phyloP scores from a whole-genome alignment of 2,113 vertebrate genomes.

The Thunnus thynnus region DNA sequence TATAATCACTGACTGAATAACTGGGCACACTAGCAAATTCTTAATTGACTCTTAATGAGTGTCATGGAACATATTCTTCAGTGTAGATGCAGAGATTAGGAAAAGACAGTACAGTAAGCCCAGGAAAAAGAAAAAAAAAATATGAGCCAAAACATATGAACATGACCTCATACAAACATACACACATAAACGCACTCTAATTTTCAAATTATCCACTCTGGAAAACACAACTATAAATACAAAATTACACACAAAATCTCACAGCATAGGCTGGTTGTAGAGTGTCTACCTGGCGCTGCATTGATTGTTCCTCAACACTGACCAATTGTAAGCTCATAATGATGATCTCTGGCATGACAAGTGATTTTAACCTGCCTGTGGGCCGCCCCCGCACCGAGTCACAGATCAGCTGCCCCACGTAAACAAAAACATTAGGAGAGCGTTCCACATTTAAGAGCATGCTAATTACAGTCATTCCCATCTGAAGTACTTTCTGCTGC shows the following conservation, averaged over 20 bases:
- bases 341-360: constrained; percentile 87
- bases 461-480: constrained; percentile 88
- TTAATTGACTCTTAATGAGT: constrained; percentile 78
- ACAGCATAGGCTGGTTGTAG: constrained; percentile 62
- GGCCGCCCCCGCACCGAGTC: constrained; percentile 82
- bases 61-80: constrained; percentile 70
- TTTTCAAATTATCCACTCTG: constrained; percentile 76
- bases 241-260: constrained; percentile 65
- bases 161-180: constrained; percentile 49
- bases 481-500: constrained; percentile 87
- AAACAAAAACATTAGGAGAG: constrained; percentile 87
- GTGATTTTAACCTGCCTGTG: constrained; percentile 87
- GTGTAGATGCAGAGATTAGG: constrained; percentile 71
- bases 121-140: constrained; percentile 7
- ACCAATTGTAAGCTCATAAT: constrained; percentile 88
- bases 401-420: constrained; percentile 83
- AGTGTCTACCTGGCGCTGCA: constrained; percentile 75
- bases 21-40: constrained; percentile 72
- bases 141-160: constrained; percentile 40
- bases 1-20: constrained; percentile 79
- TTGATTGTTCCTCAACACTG: constrained; percentile 84
- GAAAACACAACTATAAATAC: constrained; percentile 67
- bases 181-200: constrained; percentile 55
- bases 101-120: constrained; percentile 16
- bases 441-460: constrained; percentile 85